These are phyloP conservation scores for Corticium candelabrum DNA, from an alignment of 37 sponge, comb jelly and placozoan species.

Conservation along the genomic window DNA sequence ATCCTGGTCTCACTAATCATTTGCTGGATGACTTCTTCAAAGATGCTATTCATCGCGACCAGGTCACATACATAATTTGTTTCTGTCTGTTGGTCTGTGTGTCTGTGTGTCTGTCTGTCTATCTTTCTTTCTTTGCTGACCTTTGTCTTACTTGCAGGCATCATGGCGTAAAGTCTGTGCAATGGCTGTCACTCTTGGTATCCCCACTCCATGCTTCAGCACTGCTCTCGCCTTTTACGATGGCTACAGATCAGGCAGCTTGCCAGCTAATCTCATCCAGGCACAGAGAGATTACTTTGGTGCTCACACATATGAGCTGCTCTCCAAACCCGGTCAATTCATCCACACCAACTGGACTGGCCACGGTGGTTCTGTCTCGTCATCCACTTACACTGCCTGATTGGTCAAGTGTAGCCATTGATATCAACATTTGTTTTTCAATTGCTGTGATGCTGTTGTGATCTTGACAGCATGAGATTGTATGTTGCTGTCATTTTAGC, in stretches of 20 bases:
- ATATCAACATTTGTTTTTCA: too few species aligned
- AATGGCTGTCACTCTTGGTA: conserved; percentile 62
- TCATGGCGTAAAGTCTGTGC: conserved; percentile 87
- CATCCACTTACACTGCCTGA: too few species aligned
- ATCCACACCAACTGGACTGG: conserved; percentile 97
- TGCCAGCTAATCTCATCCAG: conserved; percentile 95
- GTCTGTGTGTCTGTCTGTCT: too few species aligned
- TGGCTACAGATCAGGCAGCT: conserved; percentile 74
- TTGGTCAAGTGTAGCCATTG: too few species aligned
- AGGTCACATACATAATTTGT: conserved; percentile 28
- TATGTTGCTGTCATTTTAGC: too few species aligned
- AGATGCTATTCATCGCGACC: conserved; percentile 53
- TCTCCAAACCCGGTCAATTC: conserved; percentile 70
- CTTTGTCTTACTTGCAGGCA: too few species aligned
- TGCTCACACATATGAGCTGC: conserved; percentile 95
- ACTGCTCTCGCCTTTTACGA: conserved; percentile 98
- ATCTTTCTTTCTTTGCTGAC: too few species aligned
- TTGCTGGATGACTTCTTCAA: conserved; percentile 94
- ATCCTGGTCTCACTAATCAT: conserved; percentile 59
- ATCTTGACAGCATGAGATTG: too few species aligned
- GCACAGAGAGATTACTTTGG: conserved; percentile 99
- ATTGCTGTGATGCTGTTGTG: too few species aligned
- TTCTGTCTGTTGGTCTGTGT: too few species aligned
- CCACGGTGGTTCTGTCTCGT: too few species aligned
- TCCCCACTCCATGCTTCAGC: conserved; percentile 89